Evolutionary conservation across 2,888 invertebrate species (phyloP).

Genomic region (Acleris holmiana): DNA sequence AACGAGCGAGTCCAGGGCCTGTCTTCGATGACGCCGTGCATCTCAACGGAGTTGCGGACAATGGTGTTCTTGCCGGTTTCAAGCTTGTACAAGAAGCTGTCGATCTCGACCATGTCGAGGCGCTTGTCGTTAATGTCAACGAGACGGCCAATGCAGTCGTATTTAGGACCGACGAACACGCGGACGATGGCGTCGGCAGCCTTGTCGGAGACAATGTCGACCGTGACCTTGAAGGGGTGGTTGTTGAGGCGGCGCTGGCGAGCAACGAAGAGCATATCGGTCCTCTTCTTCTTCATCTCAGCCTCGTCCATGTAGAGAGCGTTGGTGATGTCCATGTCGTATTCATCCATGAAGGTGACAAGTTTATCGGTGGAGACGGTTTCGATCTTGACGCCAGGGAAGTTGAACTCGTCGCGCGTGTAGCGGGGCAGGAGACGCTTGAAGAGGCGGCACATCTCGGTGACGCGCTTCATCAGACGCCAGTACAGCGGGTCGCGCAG

Average conservation of each 20-base stretch:
- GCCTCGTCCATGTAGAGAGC: conserved; percentile 79
- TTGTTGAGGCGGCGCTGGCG: conserved; percentile 87
- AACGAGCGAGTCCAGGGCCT: conserved; percentile 73
- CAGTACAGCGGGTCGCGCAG: conserved; percentile 90
- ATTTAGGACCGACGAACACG: conserved; percentile 88
- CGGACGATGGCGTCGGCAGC: conserved; percentile 86
- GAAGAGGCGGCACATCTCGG: conserved; percentile 83
- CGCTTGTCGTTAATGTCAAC: conserved; percentile 78
- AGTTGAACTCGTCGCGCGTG: conserved; percentile 84
- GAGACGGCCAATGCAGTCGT: conserved; percentile 85
- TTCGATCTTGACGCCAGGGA: conserved; percentile 87
- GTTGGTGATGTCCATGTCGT: conserved; percentile 87
- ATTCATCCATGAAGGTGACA: conserved; percentile 88
- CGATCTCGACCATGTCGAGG: conserved; percentile 74
- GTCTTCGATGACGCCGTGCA: conserved; percentile 86
- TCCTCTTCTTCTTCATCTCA: conserved; percentile 77
- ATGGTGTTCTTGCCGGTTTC: conserved; percentile 88
- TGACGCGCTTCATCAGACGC: conserved; percentile 86
- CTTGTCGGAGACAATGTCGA: conserved; percentile 84
- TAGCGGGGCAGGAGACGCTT: conserved; percentile 85
- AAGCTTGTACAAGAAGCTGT: conserved; percentile 85
- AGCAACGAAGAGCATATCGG: conserved; percentile 79
- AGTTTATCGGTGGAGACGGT: conserved; percentile 86
- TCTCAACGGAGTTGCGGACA: conserved; percentile 87
- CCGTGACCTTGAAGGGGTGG: conserved; percentile 85